A percentile compares a stretch with the other conserved stretches of the same genome.
Conservation (phyloP, 2,113 vertebrate species). For the Chionis minor region DNA sequence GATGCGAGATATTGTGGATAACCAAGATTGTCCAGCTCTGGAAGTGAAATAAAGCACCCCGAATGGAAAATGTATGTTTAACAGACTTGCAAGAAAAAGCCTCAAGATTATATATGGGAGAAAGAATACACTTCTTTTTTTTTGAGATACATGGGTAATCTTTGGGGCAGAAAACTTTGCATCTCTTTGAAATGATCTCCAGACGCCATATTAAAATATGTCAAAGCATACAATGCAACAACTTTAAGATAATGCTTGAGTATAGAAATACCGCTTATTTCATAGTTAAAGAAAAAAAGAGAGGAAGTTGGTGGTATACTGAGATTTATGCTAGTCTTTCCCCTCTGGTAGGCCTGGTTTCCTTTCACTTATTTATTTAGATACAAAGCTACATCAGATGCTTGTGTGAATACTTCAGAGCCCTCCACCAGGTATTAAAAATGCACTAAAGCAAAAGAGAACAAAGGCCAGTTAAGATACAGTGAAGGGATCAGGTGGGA, state of each 20-base stretch:
- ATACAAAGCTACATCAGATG: not conserved
- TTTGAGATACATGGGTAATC: not conserved
- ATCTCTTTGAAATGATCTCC: not conserved
- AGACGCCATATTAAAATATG: not conserved
- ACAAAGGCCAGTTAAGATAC: not conserved
- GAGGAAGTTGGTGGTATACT: not conserved
- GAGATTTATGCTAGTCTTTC: not conserved
- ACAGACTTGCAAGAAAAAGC: not conserved
- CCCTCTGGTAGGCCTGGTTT: not conserved
- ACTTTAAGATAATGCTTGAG: not conserved
- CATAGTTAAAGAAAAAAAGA: not conserved
- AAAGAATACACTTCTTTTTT: not conserved
- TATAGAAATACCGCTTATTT: not conserved
- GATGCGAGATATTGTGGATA: conserved; percentile 30
- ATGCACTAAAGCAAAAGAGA: not conserved
- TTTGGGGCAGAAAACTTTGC: not conserved
- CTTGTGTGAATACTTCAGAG: not conserved
- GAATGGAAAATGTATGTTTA: not conserved
- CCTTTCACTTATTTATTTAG: not conserved
- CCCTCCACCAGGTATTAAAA: not conserved
- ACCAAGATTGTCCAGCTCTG: not conserved
- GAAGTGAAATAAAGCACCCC: not conserved
- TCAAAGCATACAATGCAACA: not conserved
- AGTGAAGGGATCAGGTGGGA: not conserved
- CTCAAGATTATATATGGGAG: not conserved